phyloP scores from a whole-genome alignment of 2,113 vertebrate species.

The Heterotilapia buettikoferi region DNA sequence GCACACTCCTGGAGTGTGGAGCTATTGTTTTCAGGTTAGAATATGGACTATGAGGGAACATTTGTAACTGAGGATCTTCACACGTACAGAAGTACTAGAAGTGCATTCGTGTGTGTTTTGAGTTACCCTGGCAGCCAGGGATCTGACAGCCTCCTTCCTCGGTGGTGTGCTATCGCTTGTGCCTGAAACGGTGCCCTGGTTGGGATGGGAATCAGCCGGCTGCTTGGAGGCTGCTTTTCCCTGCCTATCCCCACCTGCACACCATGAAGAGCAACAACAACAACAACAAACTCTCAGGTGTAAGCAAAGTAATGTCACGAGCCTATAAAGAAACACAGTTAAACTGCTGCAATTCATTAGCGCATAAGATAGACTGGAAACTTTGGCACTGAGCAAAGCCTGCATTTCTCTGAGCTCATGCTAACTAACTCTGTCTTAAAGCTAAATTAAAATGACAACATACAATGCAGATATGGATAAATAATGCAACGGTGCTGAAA shows the following conservation, averaged over 20 bases:
- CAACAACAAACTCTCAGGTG: background rate
- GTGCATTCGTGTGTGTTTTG: background rate
- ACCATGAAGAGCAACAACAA: slow-evolving; percentile 5
- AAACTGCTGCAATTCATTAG: slow-evolving; percentile 30
- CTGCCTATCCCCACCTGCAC: slow-evolving; percentile 74
- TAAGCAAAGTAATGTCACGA: background rate
- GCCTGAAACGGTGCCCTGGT: slow-evolving; percentile 56
- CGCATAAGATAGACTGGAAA: background rate
- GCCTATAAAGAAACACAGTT: background rate
- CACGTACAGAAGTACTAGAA: background rate
- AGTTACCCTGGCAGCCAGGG: slow-evolving; percentile 86
- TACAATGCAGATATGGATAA: background rate
- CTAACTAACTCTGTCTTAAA: background rate
- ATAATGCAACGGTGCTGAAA: slow-evolving; percentile 22
- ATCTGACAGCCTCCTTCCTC: slow-evolving; percentile 77
- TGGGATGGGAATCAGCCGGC: slow-evolving; percentile 56
- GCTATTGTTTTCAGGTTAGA: background rate
- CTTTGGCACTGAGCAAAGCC: background rate
- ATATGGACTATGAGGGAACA: background rate
- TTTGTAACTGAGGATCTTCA: background rate
- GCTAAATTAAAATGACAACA: slow-evolving; percentile 22
- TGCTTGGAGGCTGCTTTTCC: slow-evolving; percentile 78
- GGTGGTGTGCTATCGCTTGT: slow-evolving; percentile 69
- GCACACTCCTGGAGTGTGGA: background rate
- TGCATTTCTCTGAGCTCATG: background rate